Conservation (phyloP, 30 jellyfish, hydroid and myxozoan species). For the Haliclystus octoradiatus region DNA sequence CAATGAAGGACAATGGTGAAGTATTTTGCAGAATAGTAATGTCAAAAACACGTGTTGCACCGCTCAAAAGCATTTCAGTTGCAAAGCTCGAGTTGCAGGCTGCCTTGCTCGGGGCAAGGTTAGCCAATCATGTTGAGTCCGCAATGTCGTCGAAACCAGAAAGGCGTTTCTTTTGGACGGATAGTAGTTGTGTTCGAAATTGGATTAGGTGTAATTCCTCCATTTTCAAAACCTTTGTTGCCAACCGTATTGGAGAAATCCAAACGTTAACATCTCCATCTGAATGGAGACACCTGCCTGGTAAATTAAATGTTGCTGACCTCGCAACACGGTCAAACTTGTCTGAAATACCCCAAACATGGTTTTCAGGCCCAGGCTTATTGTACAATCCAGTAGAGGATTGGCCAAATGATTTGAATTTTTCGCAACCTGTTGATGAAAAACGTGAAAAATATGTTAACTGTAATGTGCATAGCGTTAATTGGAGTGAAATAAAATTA, state of each 20-base stretch:
- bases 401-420: too few relatives aligned
- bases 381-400: constrained; percentile 3
- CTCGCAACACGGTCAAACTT: constrained; percentile 21
- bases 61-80: constrained; percentile 14
- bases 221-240: constrained; percentile 28
- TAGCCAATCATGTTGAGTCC: constrained; percentile 10
- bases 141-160: constrained; percentile 5
- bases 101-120: constrained; percentile 22
- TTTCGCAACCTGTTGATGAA: too few relatives aligned
- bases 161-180: constrained; percentile 31
- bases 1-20: constrained; percentile 12
- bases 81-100: constrained; percentile 39
- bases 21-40: constrained; percentile 7
- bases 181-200: constrained; percentile 18
- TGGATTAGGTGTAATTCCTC: constrained; percentile 20
- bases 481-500: too few relatives aligned
- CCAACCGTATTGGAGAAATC: constrained; percentile 23
- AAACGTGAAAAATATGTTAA: too few relatives aligned
- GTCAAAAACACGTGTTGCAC: constrained; percentile 44
- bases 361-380: constrained; percentile 32
- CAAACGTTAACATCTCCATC: constrained; percentile 12
- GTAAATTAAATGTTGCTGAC: constrained; percentile 38
- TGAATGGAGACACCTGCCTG: constrained; percentile 35
- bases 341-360: constrained; percentile 8
- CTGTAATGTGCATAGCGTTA: too few relatives aligned